Conservation (phyloP, 2,797 vertebrate species). For the Darevskia nairensis region DNA sequence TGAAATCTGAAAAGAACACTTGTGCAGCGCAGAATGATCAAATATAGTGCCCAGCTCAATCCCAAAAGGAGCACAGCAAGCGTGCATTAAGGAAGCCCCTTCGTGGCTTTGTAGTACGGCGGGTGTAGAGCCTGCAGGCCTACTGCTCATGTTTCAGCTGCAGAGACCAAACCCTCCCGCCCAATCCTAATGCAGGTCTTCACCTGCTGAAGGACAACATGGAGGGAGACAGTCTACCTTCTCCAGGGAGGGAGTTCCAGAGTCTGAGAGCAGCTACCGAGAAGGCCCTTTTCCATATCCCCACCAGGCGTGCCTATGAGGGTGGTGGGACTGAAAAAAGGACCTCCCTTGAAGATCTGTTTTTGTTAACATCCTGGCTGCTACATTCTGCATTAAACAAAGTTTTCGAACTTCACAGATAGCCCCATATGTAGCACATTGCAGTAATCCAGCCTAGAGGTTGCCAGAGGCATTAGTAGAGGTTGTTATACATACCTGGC, state of each 20-base stretch:
- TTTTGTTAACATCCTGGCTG: background rate
- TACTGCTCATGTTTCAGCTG: background rate
- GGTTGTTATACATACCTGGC: conserved; percentile 85
- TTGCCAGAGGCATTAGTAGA: background rate
- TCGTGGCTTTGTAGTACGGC: background rate
- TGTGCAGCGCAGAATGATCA: background rate
- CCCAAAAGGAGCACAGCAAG: background rate
- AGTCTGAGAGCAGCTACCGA: no score
- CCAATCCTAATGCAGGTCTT: no score
- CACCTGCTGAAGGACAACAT: no score
- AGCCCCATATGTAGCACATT: background rate
- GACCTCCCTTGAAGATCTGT: no score
- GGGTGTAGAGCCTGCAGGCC: no score
- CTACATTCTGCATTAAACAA: background rate
- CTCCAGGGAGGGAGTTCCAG: no score
- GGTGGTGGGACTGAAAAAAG: no score
- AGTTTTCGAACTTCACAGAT: background rate
- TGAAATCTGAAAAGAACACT: background rate
- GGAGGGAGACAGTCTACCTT: no score
- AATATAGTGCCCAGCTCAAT: background rate
- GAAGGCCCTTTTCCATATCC: no score
- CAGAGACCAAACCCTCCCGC: background rate
- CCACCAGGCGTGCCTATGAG: no score
- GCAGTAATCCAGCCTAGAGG: no score
- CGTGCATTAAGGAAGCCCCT: background rate